Percentiles rank a stretch among this genome's conserved stretches.
Evolutionary conservation across 2,113 vertebrate genomes (phyloP).

Genomic region (Podocnemis expansa): DNA sequence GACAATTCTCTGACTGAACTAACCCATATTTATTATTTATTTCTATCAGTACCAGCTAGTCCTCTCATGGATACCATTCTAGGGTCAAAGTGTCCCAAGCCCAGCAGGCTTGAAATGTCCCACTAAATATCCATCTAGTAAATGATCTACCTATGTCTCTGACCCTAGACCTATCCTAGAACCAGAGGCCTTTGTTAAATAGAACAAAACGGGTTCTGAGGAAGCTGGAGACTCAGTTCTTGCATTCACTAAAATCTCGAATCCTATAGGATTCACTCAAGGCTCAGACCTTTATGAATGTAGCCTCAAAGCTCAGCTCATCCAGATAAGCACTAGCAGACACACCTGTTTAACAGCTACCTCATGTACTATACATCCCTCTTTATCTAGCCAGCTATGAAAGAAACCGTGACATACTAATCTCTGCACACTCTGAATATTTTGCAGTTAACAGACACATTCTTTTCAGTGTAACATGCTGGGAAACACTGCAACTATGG

Average conservation of each 20-base stretch:
- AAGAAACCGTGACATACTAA: background rate
- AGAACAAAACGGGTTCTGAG: background rate
- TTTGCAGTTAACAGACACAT: background rate
- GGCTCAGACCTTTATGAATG: rapidly evolving
- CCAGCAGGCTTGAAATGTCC: background rate
- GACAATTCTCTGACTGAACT: background rate
- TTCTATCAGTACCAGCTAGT: background rate
- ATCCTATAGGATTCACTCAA: background rate
- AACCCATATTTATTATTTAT: background rate
- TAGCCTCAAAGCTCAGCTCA: background rate
- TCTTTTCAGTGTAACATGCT: background rate
- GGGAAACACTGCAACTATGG: background rate
- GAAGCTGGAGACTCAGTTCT: background rate
- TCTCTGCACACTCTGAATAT: background rate
- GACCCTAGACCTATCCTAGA: background rate
- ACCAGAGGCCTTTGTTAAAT: background rate
- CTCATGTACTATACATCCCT: background rate
- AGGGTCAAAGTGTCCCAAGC: background rate
- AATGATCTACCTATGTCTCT: background rate
- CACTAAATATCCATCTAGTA: background rate
- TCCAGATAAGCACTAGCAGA: background rate
- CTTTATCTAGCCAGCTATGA: background rate
- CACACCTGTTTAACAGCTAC: background rate
- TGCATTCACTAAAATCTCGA: background rate
- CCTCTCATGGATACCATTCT: background rate